Conservation (phyloP, 2,113 vertebrate species). For the Phalacrocorax carbo region DNA sequence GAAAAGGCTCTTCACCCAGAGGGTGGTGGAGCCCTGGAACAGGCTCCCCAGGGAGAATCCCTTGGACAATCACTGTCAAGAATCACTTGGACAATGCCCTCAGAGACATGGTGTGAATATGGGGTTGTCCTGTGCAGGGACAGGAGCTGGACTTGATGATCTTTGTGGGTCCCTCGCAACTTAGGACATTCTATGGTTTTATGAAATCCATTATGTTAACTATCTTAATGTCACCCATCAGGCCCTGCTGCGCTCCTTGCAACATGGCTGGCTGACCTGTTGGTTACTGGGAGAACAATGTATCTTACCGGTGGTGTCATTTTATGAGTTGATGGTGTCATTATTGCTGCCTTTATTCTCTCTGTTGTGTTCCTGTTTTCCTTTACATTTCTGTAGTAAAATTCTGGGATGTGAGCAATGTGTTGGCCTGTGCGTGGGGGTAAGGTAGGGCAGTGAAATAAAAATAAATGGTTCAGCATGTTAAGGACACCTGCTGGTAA, state of each 20-base stretch:
- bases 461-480: background rate
- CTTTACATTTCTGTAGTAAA: background rate
- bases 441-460: background rate
- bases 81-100: no score
- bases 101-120: no score
- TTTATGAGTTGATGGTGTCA: background rate
- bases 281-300: background rate
- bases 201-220: rapidly evolving
- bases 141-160: no score
- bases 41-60: no score
- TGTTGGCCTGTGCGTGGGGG: background rate
- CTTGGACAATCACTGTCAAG: no score
- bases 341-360: background rate
- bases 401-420: background rate
- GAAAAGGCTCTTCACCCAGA: no score
- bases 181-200: no score
- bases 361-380: background rate
- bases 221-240: background rate
- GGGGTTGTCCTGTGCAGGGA: no score
- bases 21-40: no score
- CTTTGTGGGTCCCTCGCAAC: no score
- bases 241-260: background rate
- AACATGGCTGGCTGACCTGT: background rate
- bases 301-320: background rate
- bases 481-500: background rate